Conservation (phyloP, 2,113 vertebrate species). For the Lasiurus borealis region DNA sequence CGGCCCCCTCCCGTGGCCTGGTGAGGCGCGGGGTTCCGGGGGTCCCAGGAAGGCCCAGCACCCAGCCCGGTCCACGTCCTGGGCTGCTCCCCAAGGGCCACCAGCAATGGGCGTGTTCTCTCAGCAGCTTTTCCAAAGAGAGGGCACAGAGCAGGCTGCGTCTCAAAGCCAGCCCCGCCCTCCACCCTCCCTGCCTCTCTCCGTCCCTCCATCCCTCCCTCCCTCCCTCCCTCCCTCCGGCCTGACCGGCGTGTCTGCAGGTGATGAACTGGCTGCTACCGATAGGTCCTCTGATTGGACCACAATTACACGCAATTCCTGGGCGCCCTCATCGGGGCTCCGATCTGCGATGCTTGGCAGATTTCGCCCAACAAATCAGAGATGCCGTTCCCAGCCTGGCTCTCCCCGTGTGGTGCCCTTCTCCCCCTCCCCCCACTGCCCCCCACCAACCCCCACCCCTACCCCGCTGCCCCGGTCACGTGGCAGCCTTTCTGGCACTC, state of each 20-base stretch:
- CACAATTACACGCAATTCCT: constrained; percentile 79
- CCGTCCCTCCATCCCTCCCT: background rate
- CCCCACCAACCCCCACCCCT: too few species aligned
- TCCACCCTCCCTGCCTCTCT: background rate
- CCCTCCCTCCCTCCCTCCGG: background rate
- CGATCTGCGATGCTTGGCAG: constrained; percentile 77
- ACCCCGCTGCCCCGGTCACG: background rate
- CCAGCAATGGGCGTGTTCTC: background rate
- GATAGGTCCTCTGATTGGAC: constrained; percentile 75
- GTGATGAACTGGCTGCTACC: constrained; percentile 80
- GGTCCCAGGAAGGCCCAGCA: too few species aligned
- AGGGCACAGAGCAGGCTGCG: constrained; percentile 36
- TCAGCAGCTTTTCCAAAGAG: constrained; percentile 42
- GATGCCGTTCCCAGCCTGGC: constrained; percentile 49
- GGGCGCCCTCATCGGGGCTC: constrained; percentile 74
- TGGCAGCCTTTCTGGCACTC: background rate
- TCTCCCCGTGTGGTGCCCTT: background rate
- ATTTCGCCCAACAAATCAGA: constrained; percentile 52
- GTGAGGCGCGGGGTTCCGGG: background rate
- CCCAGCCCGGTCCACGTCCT: background rate
- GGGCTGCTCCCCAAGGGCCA: background rate
- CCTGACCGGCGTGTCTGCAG: constrained; percentile 65
- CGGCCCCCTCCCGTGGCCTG: background rate
- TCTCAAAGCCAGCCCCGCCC: constrained; percentile 51
- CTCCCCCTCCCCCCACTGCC: too few species aligned